Percentiles rank a stretch among this genome's conserved stretches.
These are phyloP conservation scores for Aphodius granarius DNA, from an alignment of 2,888 invertebrate genomes.

Conservation along the genomic window DNA sequence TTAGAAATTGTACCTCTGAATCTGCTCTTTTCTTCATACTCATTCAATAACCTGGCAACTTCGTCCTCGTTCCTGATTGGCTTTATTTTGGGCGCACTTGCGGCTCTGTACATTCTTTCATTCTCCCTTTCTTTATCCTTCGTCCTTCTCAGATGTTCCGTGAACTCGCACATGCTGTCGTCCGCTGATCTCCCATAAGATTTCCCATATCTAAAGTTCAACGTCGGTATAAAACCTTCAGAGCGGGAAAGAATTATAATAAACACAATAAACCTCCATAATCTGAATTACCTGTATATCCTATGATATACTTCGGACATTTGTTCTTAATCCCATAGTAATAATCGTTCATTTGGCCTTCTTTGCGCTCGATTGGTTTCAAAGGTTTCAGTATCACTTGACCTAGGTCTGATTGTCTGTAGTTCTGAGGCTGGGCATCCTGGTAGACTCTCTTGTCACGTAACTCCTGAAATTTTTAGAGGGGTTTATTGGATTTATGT, in stretches of 20 bases:
- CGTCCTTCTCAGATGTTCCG: slow-evolving; percentile 26
- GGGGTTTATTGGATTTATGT: neutral
- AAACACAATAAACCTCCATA: neutral
- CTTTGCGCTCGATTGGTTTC: slow-evolving; percentile 44
- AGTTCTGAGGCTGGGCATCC: slow-evolving; percentile 57
- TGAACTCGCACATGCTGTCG: slow-evolving; percentile 62
- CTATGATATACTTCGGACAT: slow-evolving; percentile 63
- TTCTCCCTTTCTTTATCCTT: slow-evolving; percentile 44
- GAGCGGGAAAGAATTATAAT: neutral
- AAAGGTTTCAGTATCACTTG: slow-evolving; percentile 41
- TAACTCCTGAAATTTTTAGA: slow-evolving; percentile 48
- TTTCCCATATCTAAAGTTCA: slow-evolving; percentile 66
- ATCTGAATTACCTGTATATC: slow-evolving; percentile 64
- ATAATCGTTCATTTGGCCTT: slow-evolving; percentile 52
- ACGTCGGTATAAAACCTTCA: slow-evolving; percentile 65
- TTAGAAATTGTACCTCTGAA: slow-evolving; percentile 26
- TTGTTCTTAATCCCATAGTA: slow-evolving; percentile 54
- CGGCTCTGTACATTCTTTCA: slow-evolving; percentile 56
- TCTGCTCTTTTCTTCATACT: slow-evolving; percentile 51
- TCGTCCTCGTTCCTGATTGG: slow-evolving; percentile 61
- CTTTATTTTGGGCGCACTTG: slow-evolving; percentile 62
- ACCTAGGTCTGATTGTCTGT: slow-evolving; percentile 59
- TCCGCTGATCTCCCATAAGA: slow-evolving; percentile 62
- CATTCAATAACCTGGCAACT: slow-evolving; percentile 56
- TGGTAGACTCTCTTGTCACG: slow-evolving; percentile 55